Conservation (phyloP, 2,888 invertebrate genomes). For the Cephus rjabovi region DNA sequence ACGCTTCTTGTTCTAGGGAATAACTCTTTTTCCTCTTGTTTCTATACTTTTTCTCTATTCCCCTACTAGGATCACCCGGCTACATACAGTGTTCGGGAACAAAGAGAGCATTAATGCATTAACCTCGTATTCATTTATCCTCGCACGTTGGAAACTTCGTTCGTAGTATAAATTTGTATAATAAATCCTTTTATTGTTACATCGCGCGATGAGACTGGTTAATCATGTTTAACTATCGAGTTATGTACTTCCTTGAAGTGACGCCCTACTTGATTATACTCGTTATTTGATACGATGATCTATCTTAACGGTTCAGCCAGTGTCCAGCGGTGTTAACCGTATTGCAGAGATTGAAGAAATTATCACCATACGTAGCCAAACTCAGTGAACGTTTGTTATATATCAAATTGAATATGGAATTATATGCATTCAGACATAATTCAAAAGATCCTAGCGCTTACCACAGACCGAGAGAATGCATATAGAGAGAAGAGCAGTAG, state of each 20-base stretch:
- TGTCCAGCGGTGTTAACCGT: neutral
- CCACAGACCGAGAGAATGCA: neutral
- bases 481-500: neutral
- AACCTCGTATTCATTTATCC: neutral
- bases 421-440: neutral
- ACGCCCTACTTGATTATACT: neutral
- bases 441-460: neutral
- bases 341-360: neutral
- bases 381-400: neutral
- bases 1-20: neutral
- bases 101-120: constrained; percentile 5
- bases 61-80: neutral
- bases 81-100: neutral
- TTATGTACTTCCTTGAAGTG: neutral
- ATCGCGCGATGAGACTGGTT: neutral
- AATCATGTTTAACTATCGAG: neutral
- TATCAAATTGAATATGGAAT: neutral
- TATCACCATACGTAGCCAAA: neutral
- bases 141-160: neutral
- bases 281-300: neutral
- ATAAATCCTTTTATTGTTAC: neutral
- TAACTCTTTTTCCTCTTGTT: neutral
- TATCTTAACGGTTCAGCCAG: neutral
- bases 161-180: neutral
- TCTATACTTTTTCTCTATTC: neutral